Base-by-base conservation (phyloP, 1,140 invertebrate genomes). In the Lepidotrigona ventralis region DNA sequence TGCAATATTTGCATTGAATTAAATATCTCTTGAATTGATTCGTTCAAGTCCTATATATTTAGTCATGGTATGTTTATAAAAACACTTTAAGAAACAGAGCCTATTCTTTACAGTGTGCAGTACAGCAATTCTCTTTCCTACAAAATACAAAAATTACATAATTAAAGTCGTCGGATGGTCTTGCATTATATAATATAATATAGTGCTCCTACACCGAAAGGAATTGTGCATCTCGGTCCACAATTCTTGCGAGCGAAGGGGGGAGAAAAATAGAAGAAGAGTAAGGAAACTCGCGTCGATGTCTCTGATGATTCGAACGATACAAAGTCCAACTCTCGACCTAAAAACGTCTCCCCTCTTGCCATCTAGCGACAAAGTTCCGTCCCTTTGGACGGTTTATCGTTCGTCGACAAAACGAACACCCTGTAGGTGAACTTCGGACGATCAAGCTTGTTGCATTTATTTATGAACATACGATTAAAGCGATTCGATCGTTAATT, bases 371-470 rank as follows among this genome's bases (percentile, higher is more conserved):
- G 69, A 56, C 54, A 14, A 23, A 29, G 46, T 54, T 39, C n/a
- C 39, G 9, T 53, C 15, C 73, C 21, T 5, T 2, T 19, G 11
- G 0, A 46, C 23, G 2, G 11, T 19, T 83, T 83, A 83, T 83
- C 77, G 58, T 51, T 54, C 33, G 82, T 68, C 69, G 76, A 66
- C 58, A 79, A 72, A 26, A 64, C 39, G 51, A 64, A 53, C 54
- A 63, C 11, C 66, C 54, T 68, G 1, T 51, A 26, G 8, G 9
- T 21, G 14, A 26, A 11, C 51, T 23, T 15, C 9, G 21, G 11
- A n/a, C 17, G 0, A 17, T n/a, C 14, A 46, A 19, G 21, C 54
- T 21, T 21, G 5, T 46, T 46, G 19, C 2, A 23, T 33, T 73
- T 33, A 46, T 80, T 73, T 73, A 33, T 29, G 26, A 53, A 33